Base-by-base conservation (phyloP, 2,113 vertebrate species). In the Phocoena sinus region DNA sequence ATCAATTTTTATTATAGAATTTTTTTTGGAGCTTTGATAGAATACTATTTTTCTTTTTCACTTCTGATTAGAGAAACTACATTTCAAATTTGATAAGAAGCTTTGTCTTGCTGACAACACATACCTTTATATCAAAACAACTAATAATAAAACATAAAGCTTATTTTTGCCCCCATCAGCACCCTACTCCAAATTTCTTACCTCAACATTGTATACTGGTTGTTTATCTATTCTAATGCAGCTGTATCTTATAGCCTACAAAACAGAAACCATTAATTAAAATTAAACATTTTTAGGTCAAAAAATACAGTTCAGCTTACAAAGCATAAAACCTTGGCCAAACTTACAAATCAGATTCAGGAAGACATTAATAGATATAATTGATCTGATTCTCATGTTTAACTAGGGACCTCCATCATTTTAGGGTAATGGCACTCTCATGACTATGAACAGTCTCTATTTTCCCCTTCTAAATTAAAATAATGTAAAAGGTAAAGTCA, bases 231-330 rank as follows among this genome's bases (percentile, higher is more conserved):
- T 86, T 92, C 91, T 96, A 96, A 87, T 89, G 92, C 96, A 96
- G 44, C 70, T 97, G 26, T 98, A 95, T 92, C 98, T 97, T 82
- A 96, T 23, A 90, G 97, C 96, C 99, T 99, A 97, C 14, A 98
- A 98, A 98, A 98, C 6, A 98, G n/a, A 25, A 98, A 87, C 23
- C 85, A 95, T 26, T 73, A 97, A 94, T 91, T 92, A 94, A 92
- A 97, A 97, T 74, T 56, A 65, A 76, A 89, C 3, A 95, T 62
- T 87, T 85, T 94, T 92, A 95, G 23, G 31, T 56, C 7, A 21
- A 86, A 96, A 94, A 95, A 80, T 44, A 92, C 41, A 90, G 38
- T 96, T 94, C 53, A 68, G 50, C 28, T 90, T 90, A 92, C 23
- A 92, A 92, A 82, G 36, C 36, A 87, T 63, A 95, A 89, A 96